phyloP scores from a whole-genome alignment of 2,113 vertebrate genomes.

The Percopsis transmontana region DNA sequence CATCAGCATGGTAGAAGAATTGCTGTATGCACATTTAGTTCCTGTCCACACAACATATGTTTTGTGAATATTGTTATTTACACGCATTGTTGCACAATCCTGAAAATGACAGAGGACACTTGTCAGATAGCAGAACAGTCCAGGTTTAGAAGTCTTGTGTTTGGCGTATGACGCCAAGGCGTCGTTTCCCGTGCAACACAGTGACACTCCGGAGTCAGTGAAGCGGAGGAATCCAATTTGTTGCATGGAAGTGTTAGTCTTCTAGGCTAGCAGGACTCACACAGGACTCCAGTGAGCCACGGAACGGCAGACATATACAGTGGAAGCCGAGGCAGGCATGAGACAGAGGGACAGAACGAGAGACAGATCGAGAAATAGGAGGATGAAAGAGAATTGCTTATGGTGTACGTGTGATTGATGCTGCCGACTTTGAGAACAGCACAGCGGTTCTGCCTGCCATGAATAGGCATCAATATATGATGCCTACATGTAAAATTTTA shows the following conservation, averaged over 20 bases:
- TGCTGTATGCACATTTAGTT: too few species aligned
- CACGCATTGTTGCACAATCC: too few species aligned
- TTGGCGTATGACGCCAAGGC: constrained; percentile 31
- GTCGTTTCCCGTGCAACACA: constrained; percentile 53
- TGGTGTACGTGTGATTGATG: too few species aligned
- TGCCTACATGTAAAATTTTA: too few species aligned
- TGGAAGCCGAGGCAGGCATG: background rate
- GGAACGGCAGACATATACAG: background rate
- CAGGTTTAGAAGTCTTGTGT: constrained; percentile 16
- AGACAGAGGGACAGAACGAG: background rate
- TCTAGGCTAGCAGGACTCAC: too few species aligned
- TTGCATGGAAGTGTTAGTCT: constrained; percentile 59
- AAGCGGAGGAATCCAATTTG: constrained; percentile 66
- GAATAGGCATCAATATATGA: too few species aligned
- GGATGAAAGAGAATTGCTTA: too few species aligned
- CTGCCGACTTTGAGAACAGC: too few species aligned
- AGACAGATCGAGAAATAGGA: background rate
- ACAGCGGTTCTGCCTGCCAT: too few species aligned
- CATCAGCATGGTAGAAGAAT: background rate
- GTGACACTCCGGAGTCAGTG: constrained; percentile 56
- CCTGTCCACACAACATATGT: too few species aligned
- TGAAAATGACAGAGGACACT: background rate
- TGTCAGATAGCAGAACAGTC: background rate
- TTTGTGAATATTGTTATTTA: too few species aligned
- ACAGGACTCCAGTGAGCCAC: background rate